These are phyloP conservation scores for Ciconia maguari DNA, from an alignment of 2,113 vertebrate genomes.

Conservation along the genomic window DNA sequence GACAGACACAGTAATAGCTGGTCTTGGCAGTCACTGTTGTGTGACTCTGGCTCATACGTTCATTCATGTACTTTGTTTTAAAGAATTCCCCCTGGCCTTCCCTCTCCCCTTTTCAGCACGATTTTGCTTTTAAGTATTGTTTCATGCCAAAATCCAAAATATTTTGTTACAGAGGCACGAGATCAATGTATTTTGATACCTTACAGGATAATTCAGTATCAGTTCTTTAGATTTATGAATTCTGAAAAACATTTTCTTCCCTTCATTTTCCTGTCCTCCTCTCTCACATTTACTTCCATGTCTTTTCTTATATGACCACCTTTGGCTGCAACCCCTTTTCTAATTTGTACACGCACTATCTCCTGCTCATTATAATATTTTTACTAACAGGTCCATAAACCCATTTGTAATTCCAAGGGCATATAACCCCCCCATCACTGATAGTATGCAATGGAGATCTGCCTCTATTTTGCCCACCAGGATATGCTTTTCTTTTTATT, in stretches of 20 bases:
- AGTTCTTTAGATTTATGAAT: not conserved
- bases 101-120: not conserved
- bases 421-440: not conserved
- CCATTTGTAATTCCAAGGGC: not conserved
- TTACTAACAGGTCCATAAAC: not conserved
- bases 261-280: not conserved
- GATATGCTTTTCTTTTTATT: not conserved
- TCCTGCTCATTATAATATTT: not conserved
- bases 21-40: not conserved
- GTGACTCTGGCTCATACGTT: not conserved
- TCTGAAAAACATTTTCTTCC: not conserved
- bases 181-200: not conserved
- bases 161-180: not conserved
- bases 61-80: not conserved
- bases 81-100: not conserved
- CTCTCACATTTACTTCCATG: not conserved
- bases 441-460: not conserved
- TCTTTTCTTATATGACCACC: not conserved
- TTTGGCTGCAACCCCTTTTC: not conserved
- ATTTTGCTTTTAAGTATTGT: not conserved
- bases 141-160: not conserved
- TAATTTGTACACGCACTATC: not conserved
- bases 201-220: not conserved
- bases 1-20: not conserved
- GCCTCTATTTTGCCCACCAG: not conserved